phyloP scores from a whole-genome alignment of 92 coral and sea anemone genomes.

The Porites lobata region DNA sequence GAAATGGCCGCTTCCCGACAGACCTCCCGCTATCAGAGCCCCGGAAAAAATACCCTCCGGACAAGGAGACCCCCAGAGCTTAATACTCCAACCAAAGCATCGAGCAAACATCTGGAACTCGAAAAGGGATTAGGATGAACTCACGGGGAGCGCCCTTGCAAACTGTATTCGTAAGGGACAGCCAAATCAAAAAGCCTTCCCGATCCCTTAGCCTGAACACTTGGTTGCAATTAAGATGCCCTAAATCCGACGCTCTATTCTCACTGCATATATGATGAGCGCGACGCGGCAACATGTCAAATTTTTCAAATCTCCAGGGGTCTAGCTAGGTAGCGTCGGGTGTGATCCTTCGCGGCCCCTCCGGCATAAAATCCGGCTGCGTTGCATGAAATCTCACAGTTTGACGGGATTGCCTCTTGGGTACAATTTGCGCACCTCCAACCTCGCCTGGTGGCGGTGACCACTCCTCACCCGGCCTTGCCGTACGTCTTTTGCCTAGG shows the following conservation, averaged over 20 bases:
- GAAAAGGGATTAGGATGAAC: slow-evolving; percentile 23
- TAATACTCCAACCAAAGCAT: slow-evolving; percentile 42
- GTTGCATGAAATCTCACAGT: not conserved
- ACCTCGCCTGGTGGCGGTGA: too few species aligned
- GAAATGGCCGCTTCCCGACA: slow-evolving; percentile 49
- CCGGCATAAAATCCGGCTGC: too few species aligned
- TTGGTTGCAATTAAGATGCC: too few species aligned
- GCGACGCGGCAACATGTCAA: too few species aligned
- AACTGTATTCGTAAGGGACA: slow-evolving; percentile 35
- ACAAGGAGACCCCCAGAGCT: slow-evolving; percentile 6
- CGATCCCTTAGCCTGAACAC: not conserved
- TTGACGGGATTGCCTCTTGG: slow-evolving; percentile 8
- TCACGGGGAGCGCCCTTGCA: slow-evolving; percentile 26
- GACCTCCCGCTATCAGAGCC: slow-evolving; percentile 44
- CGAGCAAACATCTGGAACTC: slow-evolving; percentile 16
- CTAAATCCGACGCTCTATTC: too few species aligned
- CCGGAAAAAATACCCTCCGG: slow-evolving; percentile 52
- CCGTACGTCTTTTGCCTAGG: too few species aligned
- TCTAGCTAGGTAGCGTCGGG: too few species aligned
- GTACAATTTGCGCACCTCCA: not conserved
- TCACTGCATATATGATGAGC: too few species aligned
- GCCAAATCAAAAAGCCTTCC: slow-evolving; percentile 26
- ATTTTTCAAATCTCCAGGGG: too few species aligned
- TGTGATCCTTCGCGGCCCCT: too few species aligned
- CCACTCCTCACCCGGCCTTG: too few species aligned